Conservation (phyloP, 2,113 vertebrate genomes). For the Rissa tridactyla region DNA sequence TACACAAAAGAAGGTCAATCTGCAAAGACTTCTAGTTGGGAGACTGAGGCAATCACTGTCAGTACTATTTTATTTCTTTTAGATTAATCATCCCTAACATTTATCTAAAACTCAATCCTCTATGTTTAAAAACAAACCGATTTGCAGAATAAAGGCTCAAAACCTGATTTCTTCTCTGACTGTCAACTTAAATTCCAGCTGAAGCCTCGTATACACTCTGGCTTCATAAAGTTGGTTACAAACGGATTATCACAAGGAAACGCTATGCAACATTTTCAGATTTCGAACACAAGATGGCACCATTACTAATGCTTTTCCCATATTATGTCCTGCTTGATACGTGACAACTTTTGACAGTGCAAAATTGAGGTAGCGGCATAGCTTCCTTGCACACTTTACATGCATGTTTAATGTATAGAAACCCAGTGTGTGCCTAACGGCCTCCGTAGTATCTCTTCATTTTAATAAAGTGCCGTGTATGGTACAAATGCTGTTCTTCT, state of each 20-base stretch:
- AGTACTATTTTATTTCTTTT: neutral
- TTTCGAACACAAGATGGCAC: slow-evolving; percentile 77
- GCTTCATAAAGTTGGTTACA: neutral
- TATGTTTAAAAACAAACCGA: neutral
- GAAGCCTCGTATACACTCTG: neutral
- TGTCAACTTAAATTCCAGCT: neutral
- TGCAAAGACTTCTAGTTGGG: neutral
- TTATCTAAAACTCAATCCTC: neutral
- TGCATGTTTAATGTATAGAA: neutral
- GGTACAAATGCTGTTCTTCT: neutral
- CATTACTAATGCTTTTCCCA: slow-evolving; percentile 62
- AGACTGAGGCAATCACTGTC: neutral
- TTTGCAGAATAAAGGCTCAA: neutral
- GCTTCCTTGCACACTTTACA: neutral
- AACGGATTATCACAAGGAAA: neutral
- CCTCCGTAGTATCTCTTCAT: neutral
- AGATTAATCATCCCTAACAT: neutral
- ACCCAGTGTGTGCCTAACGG: neutral
- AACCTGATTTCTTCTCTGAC: neutral
- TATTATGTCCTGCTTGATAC: neutral
- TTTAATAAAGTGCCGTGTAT: rapidly evolving
- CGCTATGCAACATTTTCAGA: neutral
- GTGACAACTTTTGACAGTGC: neutral
- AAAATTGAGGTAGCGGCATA: neutral
- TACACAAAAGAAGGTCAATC: neutral